Base-by-base conservation (phyloP, 2,797 vertebrate genomes). In the Podarcis siculus region DNA sequence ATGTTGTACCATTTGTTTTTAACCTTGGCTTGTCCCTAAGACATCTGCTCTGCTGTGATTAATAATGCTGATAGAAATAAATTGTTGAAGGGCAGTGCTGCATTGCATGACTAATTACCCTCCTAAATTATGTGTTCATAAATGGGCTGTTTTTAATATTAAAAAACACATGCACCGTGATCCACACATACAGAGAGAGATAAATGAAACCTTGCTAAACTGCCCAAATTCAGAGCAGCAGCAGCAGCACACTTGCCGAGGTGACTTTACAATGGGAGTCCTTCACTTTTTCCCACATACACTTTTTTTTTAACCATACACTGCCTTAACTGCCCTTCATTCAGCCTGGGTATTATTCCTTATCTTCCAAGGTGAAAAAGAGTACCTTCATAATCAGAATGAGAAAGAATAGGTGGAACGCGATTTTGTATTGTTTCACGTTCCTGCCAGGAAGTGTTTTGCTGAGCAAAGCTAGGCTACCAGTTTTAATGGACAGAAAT, bases 11-110 rank as follows among this genome's bases (percentile, higher is more conserved):
- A 87, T 95, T 95, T 94, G 71, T 87, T 95, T 73, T 96, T 96
- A 95, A 96, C 94, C 93, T 96, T 95, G 89, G 88, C 72, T 91
- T 90, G 92, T 89, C 85, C 89, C 92, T 88, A 93, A 93, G 94
- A 84, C 86, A 95, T 95, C 92, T 96, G 91, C 90, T 95, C 67
- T 92, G 83, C 92, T 93, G 87, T 91, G 93, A 96, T 96, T 96
- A 96, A 96, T 95, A 94, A 6, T 73, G 90, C 88, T 91, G 91
- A 95, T 94, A 92, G 95, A 97, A 97, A 96, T 92, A 95, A 95
- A 94, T 91, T 93, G 83, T 88, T 69, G 90, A 95, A 96, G 89
- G 95, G 86, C 88, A 92, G 86, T 77, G 81, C 82, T 86, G 85
- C 87, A 82, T 81, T 92, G 91, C 93, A 92, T 95, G 92, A 94